Conservation (phyloP, 2,888 invertebrate species). For the Drosophila maculinotata region DNA sequence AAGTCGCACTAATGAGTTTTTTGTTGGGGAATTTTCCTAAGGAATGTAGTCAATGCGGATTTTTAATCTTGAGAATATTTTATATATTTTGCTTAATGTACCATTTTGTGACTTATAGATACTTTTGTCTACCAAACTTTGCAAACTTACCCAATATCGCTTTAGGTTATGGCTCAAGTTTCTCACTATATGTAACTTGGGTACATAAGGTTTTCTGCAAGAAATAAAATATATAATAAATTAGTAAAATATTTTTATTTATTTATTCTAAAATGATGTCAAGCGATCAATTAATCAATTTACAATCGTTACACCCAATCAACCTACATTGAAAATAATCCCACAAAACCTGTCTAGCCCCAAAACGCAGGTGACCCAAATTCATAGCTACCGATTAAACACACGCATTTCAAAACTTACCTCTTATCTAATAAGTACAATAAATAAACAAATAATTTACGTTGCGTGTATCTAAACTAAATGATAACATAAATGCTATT, state of each 20-base stretch:
- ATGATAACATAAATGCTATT: conserved; percentile 29
- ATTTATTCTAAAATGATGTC: neutral
- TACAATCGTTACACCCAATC: neutral
- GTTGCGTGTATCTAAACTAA: conserved; percentile 39
- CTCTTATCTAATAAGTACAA: conserved; percentile 28
- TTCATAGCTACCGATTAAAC: conserved; percentile 3
- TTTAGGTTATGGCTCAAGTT: conserved; percentile 24
- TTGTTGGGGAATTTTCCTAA: neutral
- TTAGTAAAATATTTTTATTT: neutral
- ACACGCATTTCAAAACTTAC: conserved; percentile 1
- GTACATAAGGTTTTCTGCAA: conserved; percentile 56
- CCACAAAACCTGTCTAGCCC: neutral
- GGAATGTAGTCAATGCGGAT: neutral
- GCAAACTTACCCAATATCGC: conserved; percentile 46
- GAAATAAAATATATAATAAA: conserved; percentile 15
- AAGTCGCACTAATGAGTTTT: conserved; percentile 13
- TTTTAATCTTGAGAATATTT: neutral
- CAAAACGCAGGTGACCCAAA: conserved; percentile 32
- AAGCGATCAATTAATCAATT: conserved; percentile 38
- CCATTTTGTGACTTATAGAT: neutral
- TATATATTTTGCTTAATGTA: too few species aligned
- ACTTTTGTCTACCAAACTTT: neutral
- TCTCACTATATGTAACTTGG: conserved; percentile 48
- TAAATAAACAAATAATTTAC: conserved; percentile 26
- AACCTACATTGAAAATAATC: conserved; percentile 13